These are phyloP conservation scores for Heterodera schachtii DNA, from an alignment of 1,140 invertebrate genomes.

Conservation along the genomic window DNA sequence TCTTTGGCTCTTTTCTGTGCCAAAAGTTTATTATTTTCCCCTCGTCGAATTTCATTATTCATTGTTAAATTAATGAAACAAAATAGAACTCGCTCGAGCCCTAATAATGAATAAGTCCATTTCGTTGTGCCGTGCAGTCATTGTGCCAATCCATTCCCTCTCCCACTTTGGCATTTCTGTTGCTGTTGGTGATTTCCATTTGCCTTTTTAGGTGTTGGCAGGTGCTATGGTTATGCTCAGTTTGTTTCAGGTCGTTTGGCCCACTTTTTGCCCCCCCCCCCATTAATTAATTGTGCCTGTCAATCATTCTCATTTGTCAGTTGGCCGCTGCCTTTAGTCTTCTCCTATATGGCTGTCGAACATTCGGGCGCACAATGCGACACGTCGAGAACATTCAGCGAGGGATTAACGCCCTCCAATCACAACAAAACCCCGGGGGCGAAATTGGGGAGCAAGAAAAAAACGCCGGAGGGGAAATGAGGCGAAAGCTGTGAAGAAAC, in stretches of 20 bases:
- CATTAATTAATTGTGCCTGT: background rate
- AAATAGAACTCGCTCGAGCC: too few relatives aligned
- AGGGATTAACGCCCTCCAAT: background rate
- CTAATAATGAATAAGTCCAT: too few relatives aligned
- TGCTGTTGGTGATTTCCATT: background rate
- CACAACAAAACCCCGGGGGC: background rate
- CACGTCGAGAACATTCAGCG: slow-evolving; percentile 22
- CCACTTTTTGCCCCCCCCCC: background rate
- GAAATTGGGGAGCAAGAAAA: background rate
- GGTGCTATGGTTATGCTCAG: slow-evolving; percentile 30
- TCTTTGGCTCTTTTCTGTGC: too few relatives aligned
- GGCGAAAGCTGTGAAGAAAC: background rate
- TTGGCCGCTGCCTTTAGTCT: slow-evolving; percentile 31
- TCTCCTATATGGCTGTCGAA: slow-evolving; percentile 32
- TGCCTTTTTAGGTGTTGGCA: slow-evolving; percentile 15
- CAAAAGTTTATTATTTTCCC: too few relatives aligned
- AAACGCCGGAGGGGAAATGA: background rate
- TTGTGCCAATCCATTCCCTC: too few relatives aligned
- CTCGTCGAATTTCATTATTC: too few relatives aligned
- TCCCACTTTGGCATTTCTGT: background rate
- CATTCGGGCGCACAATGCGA: slow-evolving; percentile 31
- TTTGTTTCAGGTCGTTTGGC: slow-evolving; percentile 29
- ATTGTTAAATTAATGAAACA: too few relatives aligned
- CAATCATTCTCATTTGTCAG: slow-evolving; percentile 16
- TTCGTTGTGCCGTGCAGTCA: too few relatives aligned